Evolutionary conservation across 1,140 invertebrate genomes (phyloP), one percentile per base, ranked within the genome.

Genomic region (Bombus consobrinus): DNA sequence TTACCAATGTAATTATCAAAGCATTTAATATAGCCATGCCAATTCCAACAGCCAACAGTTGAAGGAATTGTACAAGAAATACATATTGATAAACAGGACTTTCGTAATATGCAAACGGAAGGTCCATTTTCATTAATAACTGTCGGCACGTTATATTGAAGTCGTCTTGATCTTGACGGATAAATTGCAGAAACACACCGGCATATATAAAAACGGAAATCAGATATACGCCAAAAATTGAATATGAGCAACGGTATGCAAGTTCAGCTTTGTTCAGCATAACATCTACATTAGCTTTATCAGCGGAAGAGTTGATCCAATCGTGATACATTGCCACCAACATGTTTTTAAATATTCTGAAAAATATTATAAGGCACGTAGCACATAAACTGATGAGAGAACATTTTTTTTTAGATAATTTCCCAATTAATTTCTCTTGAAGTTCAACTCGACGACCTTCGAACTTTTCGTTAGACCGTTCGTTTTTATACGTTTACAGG

Each of bases 81-180:
- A 89, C 41, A 22, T 69, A 76, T 57, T 85, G 69, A 18, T 85
- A 90, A 13, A 43, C 62, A 15, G 88, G 85, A 22, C 62, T 75
- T 25, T 75, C n/a, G 4, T 62, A 77, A 37, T 43, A 78, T 12
- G 28, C 74, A 6, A 89, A 89, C 1, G 88, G 88, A 15, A 89
- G 32, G 28, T 90, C 64, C 89, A 90, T 90, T 53, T 87, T 87
- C 18, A 90, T 47, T 6, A 89, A 41, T 10, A 89, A 68, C 18
- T 90, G 53, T 18, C 74, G 69, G 8, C 64, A 69, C 12, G n/a
- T 47, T 37, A 18, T 1, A 18, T 37, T 15, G 9, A 41, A 10
- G 22, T 37, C 25, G 18, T 37, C 12, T 0, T 57, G 43, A 25
- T 4, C 6, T 10, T 75, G 62, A 39, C 18, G 62, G 5, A 34